These are phyloP conservation scores for Pseudopodoces humilis DNA, from an alignment of 2,113 vertebrate species.

Conservation along the genomic window DNA sequence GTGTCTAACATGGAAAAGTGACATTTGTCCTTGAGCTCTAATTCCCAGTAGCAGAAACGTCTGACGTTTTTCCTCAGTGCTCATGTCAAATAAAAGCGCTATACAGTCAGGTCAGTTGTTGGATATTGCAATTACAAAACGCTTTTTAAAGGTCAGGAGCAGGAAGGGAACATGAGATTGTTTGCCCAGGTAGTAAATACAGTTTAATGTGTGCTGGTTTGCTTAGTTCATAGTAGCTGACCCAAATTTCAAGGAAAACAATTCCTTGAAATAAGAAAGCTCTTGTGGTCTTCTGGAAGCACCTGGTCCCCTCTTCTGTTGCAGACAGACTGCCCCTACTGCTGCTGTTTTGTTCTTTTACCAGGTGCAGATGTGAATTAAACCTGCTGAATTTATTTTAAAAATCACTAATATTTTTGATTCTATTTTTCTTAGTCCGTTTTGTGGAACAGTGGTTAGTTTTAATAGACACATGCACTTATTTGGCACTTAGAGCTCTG, in stretches of 20 bases:
- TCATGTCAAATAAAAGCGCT: neutral
- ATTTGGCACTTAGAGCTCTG: neutral
- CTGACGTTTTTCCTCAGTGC: neutral
- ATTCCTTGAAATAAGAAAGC: neutral
- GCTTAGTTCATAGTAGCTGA: neutral
- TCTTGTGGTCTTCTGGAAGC: neutral
- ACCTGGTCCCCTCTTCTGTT: neutral
- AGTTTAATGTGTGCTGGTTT: neutral
- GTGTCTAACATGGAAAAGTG: neutral
- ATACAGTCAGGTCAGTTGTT: constrained; percentile 2
- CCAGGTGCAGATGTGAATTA: neutral
- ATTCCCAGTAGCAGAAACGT: neutral
- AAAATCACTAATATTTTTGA: neutral
- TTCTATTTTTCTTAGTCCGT: neutral
- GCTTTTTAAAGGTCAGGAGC: constrained; percentile 28
- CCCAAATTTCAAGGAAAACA: neutral
- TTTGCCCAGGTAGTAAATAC: neutral
- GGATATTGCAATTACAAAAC: constrained; percentile 2
- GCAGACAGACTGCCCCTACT: neutral
- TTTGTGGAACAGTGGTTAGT: neutral
- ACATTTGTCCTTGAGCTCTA: constrained; percentile 22
- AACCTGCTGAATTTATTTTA: neutral
- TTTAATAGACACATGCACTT: neutral
- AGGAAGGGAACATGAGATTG: neutral
- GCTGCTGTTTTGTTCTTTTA: neutral